A percentile compares a stretch with the other conserved stretches of the same genome.
Conservation (phyloP, 1,140 invertebrate genomes). For the Danaus plexippus region DNA sequence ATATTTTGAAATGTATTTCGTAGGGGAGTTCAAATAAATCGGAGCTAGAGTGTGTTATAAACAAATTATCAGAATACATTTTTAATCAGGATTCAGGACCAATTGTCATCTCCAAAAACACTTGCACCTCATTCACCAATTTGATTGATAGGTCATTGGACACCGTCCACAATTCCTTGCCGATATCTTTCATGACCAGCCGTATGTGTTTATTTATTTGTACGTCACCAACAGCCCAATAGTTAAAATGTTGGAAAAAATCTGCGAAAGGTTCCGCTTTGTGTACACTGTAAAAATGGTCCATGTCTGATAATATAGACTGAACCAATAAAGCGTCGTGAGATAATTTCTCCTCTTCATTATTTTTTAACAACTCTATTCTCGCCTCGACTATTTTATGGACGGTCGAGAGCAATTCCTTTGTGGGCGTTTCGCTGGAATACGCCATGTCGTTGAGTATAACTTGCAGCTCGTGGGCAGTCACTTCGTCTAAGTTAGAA, state of each 20-base stretch:
- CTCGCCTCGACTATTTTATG: conserved; percentile 32
- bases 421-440: conserved; percentile 30
- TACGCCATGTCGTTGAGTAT: conserved; percentile 47
- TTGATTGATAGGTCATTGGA: conserved; percentile 31
- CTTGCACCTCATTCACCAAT: conserved; percentile 38
- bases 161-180: conserved; percentile 18
- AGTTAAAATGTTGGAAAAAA: conserved; percentile 32
- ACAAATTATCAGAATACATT: too few species aligned
- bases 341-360: conserved; percentile 18
- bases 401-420: conserved; percentile 31
- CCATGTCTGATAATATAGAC: conserved; percentile 49
- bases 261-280: conserved; percentile 28
- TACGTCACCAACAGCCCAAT: conserved; percentile 27
- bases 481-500: conserved; percentile 24
- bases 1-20: too few species aligned
- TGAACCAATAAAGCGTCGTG: conserved; percentile 38
- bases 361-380: conserved; percentile 21
- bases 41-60: too few species aligned
- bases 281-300: conserved; percentile 34
- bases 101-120: conserved; percentile 47
- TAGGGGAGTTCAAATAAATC: too few species aligned
- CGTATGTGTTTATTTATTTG: conserved; percentile 23
- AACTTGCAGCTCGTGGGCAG: conserved; percentile 39
- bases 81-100: conserved; percentile 7
- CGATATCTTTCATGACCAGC: conserved; percentile 27